Evolutionary conservation across 1,140 invertebrate genomes (phyloP), one percentile per base, ranked within the genome.

Genomic region (Sycophaga agraensis): DNA sequence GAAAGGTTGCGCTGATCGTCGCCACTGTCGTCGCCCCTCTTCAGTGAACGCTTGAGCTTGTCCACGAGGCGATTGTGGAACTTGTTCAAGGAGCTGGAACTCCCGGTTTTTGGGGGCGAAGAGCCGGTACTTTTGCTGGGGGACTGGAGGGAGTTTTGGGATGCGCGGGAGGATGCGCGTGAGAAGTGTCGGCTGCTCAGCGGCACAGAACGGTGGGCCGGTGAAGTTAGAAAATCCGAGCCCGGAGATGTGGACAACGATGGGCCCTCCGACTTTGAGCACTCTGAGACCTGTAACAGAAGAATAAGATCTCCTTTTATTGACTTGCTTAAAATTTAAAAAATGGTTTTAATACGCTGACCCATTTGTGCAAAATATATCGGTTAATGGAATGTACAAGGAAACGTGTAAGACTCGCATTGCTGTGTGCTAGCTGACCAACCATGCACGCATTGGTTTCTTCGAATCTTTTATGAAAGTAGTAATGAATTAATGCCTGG

Each of bases 11-110:
- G 70, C 64, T 80, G 77, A 42, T 84, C 79, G 56, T 84, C 85
- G 12, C 83, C 81, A 26, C 77, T 79, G 66, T 87, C 87, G 69
- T 87, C 87, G 54, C 76, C 75, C 58, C 85, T 87, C 69, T 85
- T 84, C 73, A 92, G 82, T 54, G 90, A 89, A 56, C 87, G 85
- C 76, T 90, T 90, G 69, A 94, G 76, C 78, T 92, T 92, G 75
- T 93, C 91, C 63, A 94, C 88, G 68, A 94, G 83, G 62, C 90
- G 86, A 74, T 85, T 88, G 83, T 93, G 91, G 76, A 94, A 93
- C 81, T 93, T 93, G 67, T 91, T 91, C 64, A 90, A 78, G 60
- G 89, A 90, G 66, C 80, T 85, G 17, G 82, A 82, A 59, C 73
- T 84, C 48, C 81, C 82, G 45, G 80, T 82, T 66, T 84, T 84